These are phyloP conservation scores for Anhinga anhinga DNA, from an alignment of 2,113 vertebrate species.

Conservation along the genomic window DNA sequence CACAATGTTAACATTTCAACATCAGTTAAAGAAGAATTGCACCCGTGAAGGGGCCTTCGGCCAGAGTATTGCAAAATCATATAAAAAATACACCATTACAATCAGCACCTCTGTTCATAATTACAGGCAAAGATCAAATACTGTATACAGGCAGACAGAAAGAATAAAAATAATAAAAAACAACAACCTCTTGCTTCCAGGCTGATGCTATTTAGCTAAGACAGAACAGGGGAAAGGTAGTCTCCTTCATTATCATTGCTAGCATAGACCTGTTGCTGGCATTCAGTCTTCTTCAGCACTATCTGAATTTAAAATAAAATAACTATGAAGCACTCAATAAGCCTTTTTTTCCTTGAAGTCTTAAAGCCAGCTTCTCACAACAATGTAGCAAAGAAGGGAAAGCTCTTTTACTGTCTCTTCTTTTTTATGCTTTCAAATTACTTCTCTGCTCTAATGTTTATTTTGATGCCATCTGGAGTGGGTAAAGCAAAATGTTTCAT, in stretches of 20 bases:
- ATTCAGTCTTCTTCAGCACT: neutral
- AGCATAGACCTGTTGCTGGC: neutral
- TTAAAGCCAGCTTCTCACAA: neutral
- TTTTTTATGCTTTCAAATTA: neutral
- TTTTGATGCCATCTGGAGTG: neutral
- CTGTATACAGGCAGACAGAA: neutral
- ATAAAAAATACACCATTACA: neutral
- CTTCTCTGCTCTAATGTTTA: neutral
- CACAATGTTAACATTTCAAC: neutral
- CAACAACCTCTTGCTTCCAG: neutral
- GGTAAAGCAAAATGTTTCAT: neutral
- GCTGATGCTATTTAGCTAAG: neutral
- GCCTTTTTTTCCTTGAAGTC: neutral
- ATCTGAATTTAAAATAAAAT: neutral
- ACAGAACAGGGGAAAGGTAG: neutral
- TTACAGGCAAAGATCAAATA: neutral
- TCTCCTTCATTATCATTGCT: neutral
- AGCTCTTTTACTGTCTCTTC: neutral
- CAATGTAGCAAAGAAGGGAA: neutral
- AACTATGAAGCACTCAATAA: neutral
- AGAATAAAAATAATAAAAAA: neutral
- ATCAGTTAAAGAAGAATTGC: neutral
- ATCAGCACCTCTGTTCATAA: neutral
- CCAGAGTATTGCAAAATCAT: neutral
- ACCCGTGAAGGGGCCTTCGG: neutral